A percentile compares a stretch with the other conserved stretches of the same genome.
Evolutionary conservation across 2,113 vertebrate genomes (phyloP).

Genomic region (Rhinolophus sinicus): DNA sequence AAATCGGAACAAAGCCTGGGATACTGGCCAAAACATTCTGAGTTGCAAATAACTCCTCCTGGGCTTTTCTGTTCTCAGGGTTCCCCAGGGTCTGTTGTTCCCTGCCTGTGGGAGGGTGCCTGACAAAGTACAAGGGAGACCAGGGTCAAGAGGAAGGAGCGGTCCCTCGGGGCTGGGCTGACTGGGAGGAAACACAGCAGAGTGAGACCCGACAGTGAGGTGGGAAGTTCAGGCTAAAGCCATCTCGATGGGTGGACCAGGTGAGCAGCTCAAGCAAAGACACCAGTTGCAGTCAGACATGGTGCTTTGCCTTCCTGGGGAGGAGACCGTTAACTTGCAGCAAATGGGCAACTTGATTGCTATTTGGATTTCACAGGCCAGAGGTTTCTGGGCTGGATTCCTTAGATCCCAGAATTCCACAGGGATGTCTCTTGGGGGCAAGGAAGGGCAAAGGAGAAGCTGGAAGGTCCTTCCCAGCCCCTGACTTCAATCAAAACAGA

Average conservation of each 20-base stretch:
- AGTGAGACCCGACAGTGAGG: not conserved
- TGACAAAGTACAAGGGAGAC: constrained; percentile 32
- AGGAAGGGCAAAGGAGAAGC: not conserved
- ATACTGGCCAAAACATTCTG: constrained; percentile 52
- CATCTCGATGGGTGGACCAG: not conserved
- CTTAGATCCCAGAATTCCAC: not conserved
- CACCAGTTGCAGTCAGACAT: accelerated
- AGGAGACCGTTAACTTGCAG: not conserved
- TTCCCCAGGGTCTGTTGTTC: constrained; percentile 52
- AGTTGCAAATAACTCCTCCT: constrained; percentile 58
- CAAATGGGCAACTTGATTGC: not conserved
- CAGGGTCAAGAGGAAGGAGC: constrained; percentile 15
- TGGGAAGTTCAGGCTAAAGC: not conserved
- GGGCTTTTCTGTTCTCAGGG: constrained; percentile 60
- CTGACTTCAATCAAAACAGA: not conserved
- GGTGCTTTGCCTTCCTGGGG: not conserved
- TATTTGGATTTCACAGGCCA: not conserved
- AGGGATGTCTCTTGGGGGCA: not conserved
- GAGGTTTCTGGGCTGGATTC: not conserved
- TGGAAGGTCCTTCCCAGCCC: not conserved
- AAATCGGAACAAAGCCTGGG: constrained; percentile 70
- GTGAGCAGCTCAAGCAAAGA: not conserved
- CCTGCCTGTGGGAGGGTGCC: not conserved
- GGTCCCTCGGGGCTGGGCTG: not conserved
- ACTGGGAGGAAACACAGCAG: not conserved